Base-by-base conservation (phyloP, 1,140 invertebrate genomes). In the Maconellicoccus hirsutus region DNA sequence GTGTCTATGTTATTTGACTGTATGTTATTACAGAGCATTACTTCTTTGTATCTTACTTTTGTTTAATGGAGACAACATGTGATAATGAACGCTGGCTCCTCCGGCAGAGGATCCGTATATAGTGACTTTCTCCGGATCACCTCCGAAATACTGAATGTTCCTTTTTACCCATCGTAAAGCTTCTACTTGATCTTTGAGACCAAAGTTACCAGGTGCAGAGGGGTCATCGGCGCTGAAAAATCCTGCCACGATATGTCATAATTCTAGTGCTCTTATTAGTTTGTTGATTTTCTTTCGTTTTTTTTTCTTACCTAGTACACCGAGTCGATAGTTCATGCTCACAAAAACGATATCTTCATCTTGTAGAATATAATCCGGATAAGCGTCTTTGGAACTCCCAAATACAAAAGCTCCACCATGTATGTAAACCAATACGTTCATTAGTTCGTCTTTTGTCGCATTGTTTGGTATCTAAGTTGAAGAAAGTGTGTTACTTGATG, bases 111-210 rank as follows among this genome's bases (percentile, higher is more conserved):
- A 85, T 1, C 89, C 89, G 70, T 89, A 80, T 0, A 92, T 76
- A 0, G 90, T 91, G 0, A 92, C 81, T 38, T 82, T 80, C 12
- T 82, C 79, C 0, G 84, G 81, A 79, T 91, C 86, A 6, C 89
- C 90, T 1, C 89, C 89, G 75, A 92, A 91, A n/a, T 82, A 79
- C n/a, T 78, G 78, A 59, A 90, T 87, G 78, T 92, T 89, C 70
- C 85, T 81, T 69, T 84, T 79, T 0, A 90, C 79, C 89, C 90
- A 93, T 19, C 85, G 75, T 16, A 93, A 75, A 0, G 87, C 88
- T 70, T 87, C 76, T 72, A 86, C 85, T 72, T 91, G 87, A 77
- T 92, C 90, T 70, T 87, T 79, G 12, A 90, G 75, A 1, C 87
- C 88, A 23, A 87, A 82, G 76, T 91, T 91, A 0, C 89, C 89